Base-by-base conservation (phyloP, 1,140 invertebrate species). In the Dinothrombium tinctorium region DNA sequence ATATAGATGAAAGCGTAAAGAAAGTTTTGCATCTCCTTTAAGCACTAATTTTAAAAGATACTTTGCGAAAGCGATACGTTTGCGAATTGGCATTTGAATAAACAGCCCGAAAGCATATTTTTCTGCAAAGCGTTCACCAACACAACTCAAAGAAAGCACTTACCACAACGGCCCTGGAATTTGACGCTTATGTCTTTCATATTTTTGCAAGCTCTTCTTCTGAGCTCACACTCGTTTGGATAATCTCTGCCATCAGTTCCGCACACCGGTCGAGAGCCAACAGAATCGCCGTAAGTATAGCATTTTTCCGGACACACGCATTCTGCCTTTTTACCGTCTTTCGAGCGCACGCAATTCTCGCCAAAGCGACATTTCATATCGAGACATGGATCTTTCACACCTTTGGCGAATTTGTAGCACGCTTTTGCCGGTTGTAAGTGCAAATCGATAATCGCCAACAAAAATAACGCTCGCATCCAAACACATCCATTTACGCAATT, bases 151-250 rank as follows among this genome's bases (percentile, higher is more conserved):
- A 45, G 12, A 12, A 21, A 22, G 25, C 47, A 69, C 75, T 72
- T 59, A 89, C 82, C 81, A 60, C 83, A 89, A 65, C 77, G 79
- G 32, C 83, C 83, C 42, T 68, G 67, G 59, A 77, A 86, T 54
- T 78, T 80, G 51, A 83, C 69, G n/a, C 69, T 72, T 50, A 89
- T 76, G 55, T 79, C 77, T 37, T 63, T 64, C 45, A 71, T 69
- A 12, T 66, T 58, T 17, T 65, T 61, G 58, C 82, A 89, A 1
- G 79, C 72, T n/a, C 69, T 66, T 46, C 67, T 63, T 46, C 72
- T 69, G 55, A 89, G 64, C 51, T 84, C 75, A 62, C 83, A 90
- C 37, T 72, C 64, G 51, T 75, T 76, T 9, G 66, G 65, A 53
- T 82, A 58, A 42, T 60, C 58, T 15, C 44, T 48, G 12, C 57